Base-by-base conservation (phyloP, 2,113 vertebrate species). In the Lynx canadensis region DNA sequence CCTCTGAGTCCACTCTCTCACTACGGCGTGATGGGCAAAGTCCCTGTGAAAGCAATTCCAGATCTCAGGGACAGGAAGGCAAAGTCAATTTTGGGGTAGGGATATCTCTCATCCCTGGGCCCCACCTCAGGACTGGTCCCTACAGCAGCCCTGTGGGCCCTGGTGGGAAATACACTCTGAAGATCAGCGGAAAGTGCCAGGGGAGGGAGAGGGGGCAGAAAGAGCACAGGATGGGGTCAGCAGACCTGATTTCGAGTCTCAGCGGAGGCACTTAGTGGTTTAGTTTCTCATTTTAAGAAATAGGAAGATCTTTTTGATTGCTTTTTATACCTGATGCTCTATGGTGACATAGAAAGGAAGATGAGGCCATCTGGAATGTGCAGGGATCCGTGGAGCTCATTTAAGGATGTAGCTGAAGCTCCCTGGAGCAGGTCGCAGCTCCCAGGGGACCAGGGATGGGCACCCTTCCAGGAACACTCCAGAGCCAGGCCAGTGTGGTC, bases 11-110 rank as follows among this genome's bases (percentile, higher is more conserved):
- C 7, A 21, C 15, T 50, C 23, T 29, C 16, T 50, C 15, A n/a
- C 52, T 10, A 0, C 0, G 27, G n/a, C 27, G 57, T 18, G 3
- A 71, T 52, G 18, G 4, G 12, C 14, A 0, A 0, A 1, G 38
- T 5, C 48, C 41, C 18, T 14, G 15, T 0, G 16, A 65, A 55
- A 92, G 16, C 29, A 74, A 52, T 31, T 31, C 18, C 19, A 69
- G 91, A 10, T 27, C 66, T 21, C 29, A 23, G 63, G 2, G 41
- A 14, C 5, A 31, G 21, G n/a, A 66, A 60, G 16, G 29, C 27
- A 27, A 87, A 55, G 25, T 41, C 9, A 19, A 21, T 11, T 76
- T 84, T 48, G 16, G 71, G 2, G 9, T 36, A 25, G 7, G 1
- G 15, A 1, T 31, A 18, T 4, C 33, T 80, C 3, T 33, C 36